These are phyloP conservation scores for Oppia nitens DNA, from an alignment of 1,140 invertebrate genomes.

Conservation along the genomic window DNA sequence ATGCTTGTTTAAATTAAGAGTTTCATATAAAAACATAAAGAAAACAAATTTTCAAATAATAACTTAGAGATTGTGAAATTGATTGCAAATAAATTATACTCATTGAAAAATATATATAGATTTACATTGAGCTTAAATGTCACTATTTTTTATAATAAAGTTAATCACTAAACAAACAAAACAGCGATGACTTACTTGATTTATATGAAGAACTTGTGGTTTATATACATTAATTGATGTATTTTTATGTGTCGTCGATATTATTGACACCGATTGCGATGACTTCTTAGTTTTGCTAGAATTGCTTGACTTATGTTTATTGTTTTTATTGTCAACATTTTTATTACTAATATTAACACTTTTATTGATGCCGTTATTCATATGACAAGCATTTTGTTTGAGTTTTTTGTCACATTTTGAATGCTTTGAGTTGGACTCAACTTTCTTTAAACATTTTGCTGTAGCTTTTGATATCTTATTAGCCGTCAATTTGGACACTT, in stretches of 20 bases:
- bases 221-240: background rate
- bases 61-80: too few species aligned
- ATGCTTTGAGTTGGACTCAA: background rate
- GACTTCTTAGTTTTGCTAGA: background rate
- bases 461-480: background rate
- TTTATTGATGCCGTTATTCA: background rate
- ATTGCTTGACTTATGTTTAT: background rate
- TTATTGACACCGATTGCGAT: background rate
- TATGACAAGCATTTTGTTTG: too few species aligned
- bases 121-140: too few species aligned
- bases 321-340: background rate
- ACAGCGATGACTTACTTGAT: background rate
- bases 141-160: too few species aligned
- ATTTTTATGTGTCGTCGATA: background rate
- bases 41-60: too few species aligned
- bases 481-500: background rate
- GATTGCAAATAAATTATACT: too few species aligned
- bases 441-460: background rate
- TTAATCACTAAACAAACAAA: too few species aligned
- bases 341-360: background rate
- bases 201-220: background rate
- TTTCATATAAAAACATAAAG: too few species aligned
- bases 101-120: too few species aligned
- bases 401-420: background rate
- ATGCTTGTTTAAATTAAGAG: too few species aligned